Conservation (phyloP, 2,888 invertebrate genomes). For the Melitaea athalia region DNA sequence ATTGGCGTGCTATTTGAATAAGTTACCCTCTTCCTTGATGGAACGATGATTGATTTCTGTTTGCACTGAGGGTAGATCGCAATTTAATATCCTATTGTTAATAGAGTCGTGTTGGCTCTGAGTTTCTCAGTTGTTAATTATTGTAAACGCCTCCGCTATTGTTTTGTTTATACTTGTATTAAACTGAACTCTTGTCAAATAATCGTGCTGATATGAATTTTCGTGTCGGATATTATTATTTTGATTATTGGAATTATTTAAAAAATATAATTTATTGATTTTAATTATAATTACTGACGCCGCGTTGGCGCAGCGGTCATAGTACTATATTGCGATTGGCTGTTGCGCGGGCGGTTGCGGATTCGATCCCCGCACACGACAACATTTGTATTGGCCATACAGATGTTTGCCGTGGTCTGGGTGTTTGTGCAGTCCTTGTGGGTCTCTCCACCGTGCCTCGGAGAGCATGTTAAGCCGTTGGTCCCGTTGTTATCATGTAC, state of each 20-base stretch:
- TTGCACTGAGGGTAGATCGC: conserved; percentile 67
- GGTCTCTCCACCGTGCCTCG: no score
- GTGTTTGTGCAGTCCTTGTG: no score
- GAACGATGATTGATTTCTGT: conserved; percentile 81
- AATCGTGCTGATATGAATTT: conserved; percentile 27
- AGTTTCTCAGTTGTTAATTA: conserved; percentile 62
- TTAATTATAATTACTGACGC: no score
- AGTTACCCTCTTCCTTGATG: conserved; percentile 68
- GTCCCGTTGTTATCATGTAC: no score
- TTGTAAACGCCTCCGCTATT: conserved; percentile 63
- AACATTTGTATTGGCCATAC: no score
- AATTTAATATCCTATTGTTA: conserved; percentile 81
- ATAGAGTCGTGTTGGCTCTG: conserved; percentile 55
- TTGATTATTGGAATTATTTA: background rate
- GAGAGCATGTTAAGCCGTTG: no score
- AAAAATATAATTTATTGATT: no score
- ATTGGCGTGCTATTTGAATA: conserved; percentile 69
- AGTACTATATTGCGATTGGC: no score
- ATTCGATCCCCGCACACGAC: no score
- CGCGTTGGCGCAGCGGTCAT: no score
- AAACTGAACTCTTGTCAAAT: conserved; percentile 29
- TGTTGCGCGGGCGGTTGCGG: no score
- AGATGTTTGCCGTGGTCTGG: no score
- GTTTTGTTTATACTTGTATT: conserved; percentile 55
- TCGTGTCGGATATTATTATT: conserved; percentile 11